phyloP scores from a whole-genome alignment of 2,888 invertebrate genomes.

The Zhuqinia jingwanae region DNA sequence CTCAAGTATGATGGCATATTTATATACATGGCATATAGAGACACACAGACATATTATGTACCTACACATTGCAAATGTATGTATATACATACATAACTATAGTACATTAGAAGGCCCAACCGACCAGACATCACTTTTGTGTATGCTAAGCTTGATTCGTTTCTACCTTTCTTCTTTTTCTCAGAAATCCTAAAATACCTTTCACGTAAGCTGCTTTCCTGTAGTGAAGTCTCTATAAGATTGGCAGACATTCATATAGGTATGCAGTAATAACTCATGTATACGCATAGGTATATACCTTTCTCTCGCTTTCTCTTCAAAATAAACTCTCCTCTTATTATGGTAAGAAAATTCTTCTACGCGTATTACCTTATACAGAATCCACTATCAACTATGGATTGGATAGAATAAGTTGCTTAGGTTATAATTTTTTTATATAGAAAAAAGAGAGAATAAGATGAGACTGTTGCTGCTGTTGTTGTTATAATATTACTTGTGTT shows the following conservation, averaged over 20 bases:
- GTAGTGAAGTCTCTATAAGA: slow-evolving; percentile 1
- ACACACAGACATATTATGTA: too few species aligned
- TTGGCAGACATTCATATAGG: not conserved
- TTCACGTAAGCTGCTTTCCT: slow-evolving; percentile 38
- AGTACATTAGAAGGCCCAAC: slow-evolving; percentile 8
- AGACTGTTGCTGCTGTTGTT: slow-evolving; percentile 52
- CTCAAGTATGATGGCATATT: slow-evolving; percentile 3
- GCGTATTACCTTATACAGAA: slow-evolving; percentile 37
- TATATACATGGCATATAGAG: too few species aligned
- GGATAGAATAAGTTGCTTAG: not conserved
- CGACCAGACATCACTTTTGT: not conserved
- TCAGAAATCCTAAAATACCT: not conserved
- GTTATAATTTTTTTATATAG: not conserved
- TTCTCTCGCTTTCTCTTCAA: not conserved
- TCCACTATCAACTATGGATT: slow-evolving; percentile 50
- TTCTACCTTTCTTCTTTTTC: slow-evolving; percentile 8
- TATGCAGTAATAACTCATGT: slow-evolving; percentile 50
- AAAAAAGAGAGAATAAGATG: slow-evolving; percentile 6
- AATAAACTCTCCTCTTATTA: slow-evolving; percentile 31
- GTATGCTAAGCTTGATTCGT: slow-evolving; percentile 5
- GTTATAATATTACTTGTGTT: too few species aligned
- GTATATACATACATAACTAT: slow-evolving; percentile 12
- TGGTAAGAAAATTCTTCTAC: not conserved
- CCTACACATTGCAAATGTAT: too few species aligned
- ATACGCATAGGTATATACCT: not conserved